Percentiles rank a stretch among this genome's conserved stretches.
These are phyloP conservation scores for Nomia melanderi DNA, from an alignment of 1,140 invertebrate species.

Conservation along the genomic window DNA sequence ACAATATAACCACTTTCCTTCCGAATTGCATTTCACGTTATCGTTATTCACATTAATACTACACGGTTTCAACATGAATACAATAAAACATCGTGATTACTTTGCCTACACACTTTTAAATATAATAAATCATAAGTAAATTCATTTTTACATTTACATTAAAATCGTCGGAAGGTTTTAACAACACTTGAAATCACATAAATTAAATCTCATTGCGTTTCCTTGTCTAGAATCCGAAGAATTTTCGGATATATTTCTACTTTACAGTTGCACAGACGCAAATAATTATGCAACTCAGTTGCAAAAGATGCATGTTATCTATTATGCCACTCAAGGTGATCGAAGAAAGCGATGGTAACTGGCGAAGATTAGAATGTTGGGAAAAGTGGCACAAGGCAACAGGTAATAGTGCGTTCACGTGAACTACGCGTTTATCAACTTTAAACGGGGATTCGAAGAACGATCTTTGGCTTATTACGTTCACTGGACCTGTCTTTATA, in stretches of 20 bases:
- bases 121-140: too few relatives aligned
- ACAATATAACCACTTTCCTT: neutral
- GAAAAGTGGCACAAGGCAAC: conserved; percentile 58
- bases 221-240: neutral
- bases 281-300: conserved; percentile 9
- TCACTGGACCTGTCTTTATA: neutral
- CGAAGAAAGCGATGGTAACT: neutral
- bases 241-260: neutral
- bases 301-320: neutral
- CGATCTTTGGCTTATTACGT: conserved; percentile 25
- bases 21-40: neutral
- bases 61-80: conserved; percentile 2
- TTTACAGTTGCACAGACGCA: neutral
- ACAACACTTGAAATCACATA: neutral
- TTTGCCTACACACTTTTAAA: too few relatives aligned
- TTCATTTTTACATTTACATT: too few relatives aligned
- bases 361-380: neutral
- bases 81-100: neutral
- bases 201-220: neutral
- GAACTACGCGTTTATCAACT: conserved; percentile 25
- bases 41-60: conserved; percentile 1
- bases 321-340: too few relatives aligned
- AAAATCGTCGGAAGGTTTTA: too few relatives aligned
- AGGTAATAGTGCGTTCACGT: conserved; percentile 34
- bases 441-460: conserved; percentile 14